phyloP scores from a whole-genome alignment of 1,140 invertebrate species.

The Hylaeus volcanicus region DNA sequence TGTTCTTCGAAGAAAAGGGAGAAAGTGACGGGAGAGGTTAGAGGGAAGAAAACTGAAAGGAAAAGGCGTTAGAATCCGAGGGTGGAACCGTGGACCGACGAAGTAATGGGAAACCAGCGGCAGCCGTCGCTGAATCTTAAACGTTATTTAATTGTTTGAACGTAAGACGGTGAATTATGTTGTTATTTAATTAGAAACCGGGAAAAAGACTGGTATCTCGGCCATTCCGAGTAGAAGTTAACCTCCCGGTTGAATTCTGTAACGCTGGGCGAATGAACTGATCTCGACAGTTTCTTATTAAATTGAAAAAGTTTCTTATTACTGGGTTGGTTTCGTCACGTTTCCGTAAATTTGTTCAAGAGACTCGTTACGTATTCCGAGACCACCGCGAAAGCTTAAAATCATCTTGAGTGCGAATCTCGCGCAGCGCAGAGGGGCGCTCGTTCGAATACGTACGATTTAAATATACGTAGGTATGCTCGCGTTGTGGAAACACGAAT shows the following conservation, averaged over 20 bases:
- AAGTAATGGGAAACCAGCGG: constrained; percentile 72
- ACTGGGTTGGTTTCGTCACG: background rate
- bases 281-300: background rate
- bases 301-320: background rate
- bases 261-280: background rate
- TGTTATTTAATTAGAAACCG: constrained; percentile 78
- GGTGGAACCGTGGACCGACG: constrained; percentile 39
- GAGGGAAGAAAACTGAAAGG: constrained; percentile 48
- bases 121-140: constrained; percentile 74
- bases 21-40: constrained; percentile 55
- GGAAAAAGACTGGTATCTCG: constrained; percentile 60
- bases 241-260: constrained; percentile 20
- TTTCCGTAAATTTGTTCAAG: background rate
- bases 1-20: constrained; percentile 31
- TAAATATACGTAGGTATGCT: no score
- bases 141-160: constrained; percentile 77
- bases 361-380: no score
- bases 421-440: no score
- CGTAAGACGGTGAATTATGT: constrained; percentile 76
- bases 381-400: no score
- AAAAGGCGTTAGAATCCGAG: constrained; percentile 63
- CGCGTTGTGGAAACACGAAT: no score
- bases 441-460: no score
- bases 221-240: constrained; percentile 49
- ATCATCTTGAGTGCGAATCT: no score